Evolutionary conservation across 2,797 vertebrate genomes (phyloP).

Genomic region (Lindbergichthys nudifrons): DNA sequence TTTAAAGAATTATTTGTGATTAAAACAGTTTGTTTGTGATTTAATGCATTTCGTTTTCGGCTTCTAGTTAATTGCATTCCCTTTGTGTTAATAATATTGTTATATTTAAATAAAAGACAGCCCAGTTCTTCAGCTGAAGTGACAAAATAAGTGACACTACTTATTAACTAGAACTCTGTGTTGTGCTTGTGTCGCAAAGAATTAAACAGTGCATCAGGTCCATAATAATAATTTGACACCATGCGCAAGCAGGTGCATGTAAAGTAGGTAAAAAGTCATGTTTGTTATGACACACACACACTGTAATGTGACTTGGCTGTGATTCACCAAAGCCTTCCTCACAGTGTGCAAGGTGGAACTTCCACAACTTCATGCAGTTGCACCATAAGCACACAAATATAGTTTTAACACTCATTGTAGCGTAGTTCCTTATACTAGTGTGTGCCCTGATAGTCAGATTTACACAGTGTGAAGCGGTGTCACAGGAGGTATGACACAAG

Average conservation of each 20-base stretch:
- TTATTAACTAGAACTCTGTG: background rate
- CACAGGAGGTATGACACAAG: background rate
- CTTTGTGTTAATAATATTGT: no score
- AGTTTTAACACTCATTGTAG: background rate
- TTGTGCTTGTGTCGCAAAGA: background rate
- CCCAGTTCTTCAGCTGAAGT: background rate
- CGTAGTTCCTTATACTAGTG: slow-evolving; percentile 5
- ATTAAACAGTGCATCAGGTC: background rate
- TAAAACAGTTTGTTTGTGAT: no score
- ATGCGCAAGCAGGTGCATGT: background rate
- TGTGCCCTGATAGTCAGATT: background rate
- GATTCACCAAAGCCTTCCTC: slow-evolving; percentile 41
- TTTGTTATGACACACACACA: slow-evolving; percentile 43
- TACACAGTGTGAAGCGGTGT: slow-evolving; percentile 3
- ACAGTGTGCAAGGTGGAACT: slow-evolving; percentile 34
- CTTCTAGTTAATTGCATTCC: no score
- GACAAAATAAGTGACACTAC: background rate
- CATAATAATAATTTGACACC: background rate
- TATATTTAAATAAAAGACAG: background rate
- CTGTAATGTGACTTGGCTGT: slow-evolving; percentile 31
- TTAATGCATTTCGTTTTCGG: no score
- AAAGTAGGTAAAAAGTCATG: slow-evolving; percentile 53
- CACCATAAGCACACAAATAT: slow-evolving; percentile 12
- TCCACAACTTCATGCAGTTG: slow-evolving; percentile 13
- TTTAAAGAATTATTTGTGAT: no score